Base-by-base conservation (phyloP, 2,113 vertebrate genomes). In the Leptobrachium ailaonicum region DNA sequence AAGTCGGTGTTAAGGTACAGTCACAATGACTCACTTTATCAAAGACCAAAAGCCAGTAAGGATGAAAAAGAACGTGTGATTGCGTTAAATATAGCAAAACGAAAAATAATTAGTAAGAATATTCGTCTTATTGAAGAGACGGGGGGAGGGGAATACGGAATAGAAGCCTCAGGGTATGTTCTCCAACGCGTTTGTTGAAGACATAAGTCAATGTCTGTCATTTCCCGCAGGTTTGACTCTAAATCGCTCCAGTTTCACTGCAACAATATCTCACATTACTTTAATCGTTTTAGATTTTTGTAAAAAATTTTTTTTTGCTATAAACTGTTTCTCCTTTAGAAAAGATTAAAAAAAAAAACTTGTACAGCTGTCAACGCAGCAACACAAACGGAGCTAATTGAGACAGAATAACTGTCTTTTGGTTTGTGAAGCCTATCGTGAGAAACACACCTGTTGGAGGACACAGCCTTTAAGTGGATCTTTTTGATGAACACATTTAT, bases 371-470 rank as follows among this genome's bases (percentile, higher is more conserved):
- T 79, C 76, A n/a, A 14, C 41, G 20, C 68, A 2, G 10, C 40
- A 79, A 79, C 71, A 72, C 58, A 79, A 62, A 79, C 62, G 69
- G 32, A 5, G 66, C 66, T 77, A 77, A 77, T 69, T 60, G 41
- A 77, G 66, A 77, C 13, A 77, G 75, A 2, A 11, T 54, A 56
- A 50, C 64, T 58, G 53, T 68, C 40, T 68, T 56, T 41, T 77
- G 66, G 60, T 62, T 66, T 66, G 45, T 20, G 2, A 66, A 63
- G 9, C 60, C 40, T 66, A 44, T 50, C 75, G 14, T 68, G 69
- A 73, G 60, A 79, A 79, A 56, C 70, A 79, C 70, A 79, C 70
- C 77, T 79, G 77, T 73, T 53, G 10, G 14, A 8, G 68, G 14
- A 13, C 8, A 50, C 47, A 50, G 47, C 47, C 47, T 50, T 32